Percentiles rank a stretch among this genome's conserved stretches.
Conservation (phyloP, 2,113 vertebrate genomes). For the Dasyornis broadbenti region DNA sequence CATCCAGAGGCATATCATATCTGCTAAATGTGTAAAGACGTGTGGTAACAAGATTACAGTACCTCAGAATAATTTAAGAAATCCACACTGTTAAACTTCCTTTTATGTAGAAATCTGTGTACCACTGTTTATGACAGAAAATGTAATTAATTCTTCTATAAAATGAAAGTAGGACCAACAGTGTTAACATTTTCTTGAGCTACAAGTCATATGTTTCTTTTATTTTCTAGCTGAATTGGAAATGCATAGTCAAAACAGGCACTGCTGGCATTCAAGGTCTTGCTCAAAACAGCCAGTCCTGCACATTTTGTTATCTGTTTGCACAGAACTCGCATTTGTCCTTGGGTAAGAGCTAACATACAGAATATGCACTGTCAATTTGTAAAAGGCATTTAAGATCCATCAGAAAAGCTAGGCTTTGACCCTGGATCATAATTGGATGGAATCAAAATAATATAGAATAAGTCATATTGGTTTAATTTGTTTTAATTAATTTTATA, state of each 20-base stretch:
- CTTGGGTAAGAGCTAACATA: background rate
- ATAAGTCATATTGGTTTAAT: background rate
- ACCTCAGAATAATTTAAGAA: background rate
- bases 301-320: background rate
- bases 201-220: background rate
- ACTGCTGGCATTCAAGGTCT: background rate
- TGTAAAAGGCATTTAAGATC: background rate
- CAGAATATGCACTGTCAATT: background rate
- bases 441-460: background rate
- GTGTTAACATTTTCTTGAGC: background rate
- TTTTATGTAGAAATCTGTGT: background rate
- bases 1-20: background rate
- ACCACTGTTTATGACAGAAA: background rate
- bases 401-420: background rate
- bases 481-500: background rate
- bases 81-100: background rate
- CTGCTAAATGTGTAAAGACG: background rate
- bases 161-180: background rate
- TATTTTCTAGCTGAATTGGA: background rate
- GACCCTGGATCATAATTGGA: background rate
- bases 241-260: background rate
- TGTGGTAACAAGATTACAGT: background rate
- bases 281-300: background rate
- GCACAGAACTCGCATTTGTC: background rate
- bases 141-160: background rate